Conservation (phyloP, 2,888 invertebrate species). For the Chymomyza amoena region DNA sequence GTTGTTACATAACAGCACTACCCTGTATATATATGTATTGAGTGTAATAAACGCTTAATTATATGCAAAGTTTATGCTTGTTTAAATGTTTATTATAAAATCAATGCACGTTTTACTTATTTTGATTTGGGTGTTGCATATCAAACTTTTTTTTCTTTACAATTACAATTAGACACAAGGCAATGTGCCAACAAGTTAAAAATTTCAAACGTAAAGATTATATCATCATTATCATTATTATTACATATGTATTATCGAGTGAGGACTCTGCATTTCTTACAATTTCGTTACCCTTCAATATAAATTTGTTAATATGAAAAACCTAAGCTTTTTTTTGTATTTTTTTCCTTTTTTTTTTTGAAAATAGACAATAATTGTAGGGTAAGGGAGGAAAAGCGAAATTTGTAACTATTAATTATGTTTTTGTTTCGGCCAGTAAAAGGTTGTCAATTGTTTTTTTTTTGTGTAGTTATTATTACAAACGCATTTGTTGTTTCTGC, state of each 20-base stretch:
- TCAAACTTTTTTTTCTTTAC: conserved; percentile 58
- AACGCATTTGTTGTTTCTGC: conserved; percentile 31
- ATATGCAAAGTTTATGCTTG: conserved; percentile 12
- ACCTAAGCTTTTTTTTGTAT: conserved; percentile 39
- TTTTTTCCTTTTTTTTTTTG: conserved; percentile 15
- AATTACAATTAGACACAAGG: conserved; percentile 44
- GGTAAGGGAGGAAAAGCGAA: conserved; percentile 12
- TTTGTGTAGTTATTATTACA: conserved; percentile 52
- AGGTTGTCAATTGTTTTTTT: conserved; percentile 21
- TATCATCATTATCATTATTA: conserved; percentile 45
- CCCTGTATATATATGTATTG: no score
- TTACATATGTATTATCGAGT: conserved; percentile 48
- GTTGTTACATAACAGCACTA: neutral
- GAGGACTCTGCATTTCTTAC: conserved; percentile 53
- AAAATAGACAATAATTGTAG: conserved; percentile 34
- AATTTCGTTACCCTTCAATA: conserved; percentile 59
- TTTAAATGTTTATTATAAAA: conserved; percentile 42
- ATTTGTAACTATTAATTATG: conserved; percentile 44
- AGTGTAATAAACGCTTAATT: no score
- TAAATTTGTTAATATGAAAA: conserved; percentile 51
- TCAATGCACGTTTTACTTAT: conserved; percentile 37
- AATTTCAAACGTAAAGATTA: conserved; percentile 58
- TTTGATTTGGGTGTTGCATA: conserved; percentile 46
- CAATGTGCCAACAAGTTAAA: conserved; percentile 67
- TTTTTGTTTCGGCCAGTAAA: conserved; percentile 35